A percentile compares a stretch with the other conserved stretches of the same genome.
phyloP scores from a whole-genome alignment of 2,797 vertebrate species.

The Clarias laeviceps region DNA sequence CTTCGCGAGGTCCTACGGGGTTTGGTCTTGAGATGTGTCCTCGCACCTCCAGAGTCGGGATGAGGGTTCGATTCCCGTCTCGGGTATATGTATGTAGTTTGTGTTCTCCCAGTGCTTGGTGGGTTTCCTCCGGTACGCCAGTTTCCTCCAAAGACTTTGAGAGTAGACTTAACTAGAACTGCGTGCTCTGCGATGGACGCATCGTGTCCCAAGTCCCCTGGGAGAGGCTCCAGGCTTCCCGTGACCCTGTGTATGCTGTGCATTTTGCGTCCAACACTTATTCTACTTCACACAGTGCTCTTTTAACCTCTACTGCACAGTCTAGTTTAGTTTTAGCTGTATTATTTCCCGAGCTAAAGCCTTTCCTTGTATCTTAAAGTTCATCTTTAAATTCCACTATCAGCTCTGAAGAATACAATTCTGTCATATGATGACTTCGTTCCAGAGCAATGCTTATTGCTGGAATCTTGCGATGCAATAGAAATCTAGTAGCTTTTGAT shows the following conservation, averaged over 20 bases:
- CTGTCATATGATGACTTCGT: background rate
- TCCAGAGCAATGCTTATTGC: constrained; percentile 2
- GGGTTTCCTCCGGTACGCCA: too few relatives aligned
- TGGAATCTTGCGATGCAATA: background rate
- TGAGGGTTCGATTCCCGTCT: too few relatives aligned
- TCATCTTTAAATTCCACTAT: background rate
- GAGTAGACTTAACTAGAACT: too few relatives aligned
- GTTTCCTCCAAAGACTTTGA: too few relatives aligned
- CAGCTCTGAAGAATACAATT: background rate
- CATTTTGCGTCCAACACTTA: background rate
- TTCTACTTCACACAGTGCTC: background rate
- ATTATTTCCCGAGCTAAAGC: background rate
- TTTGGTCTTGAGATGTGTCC: too few relatives aligned
- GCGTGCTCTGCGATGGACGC: too few relatives aligned
- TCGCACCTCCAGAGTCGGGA: too few relatives aligned
- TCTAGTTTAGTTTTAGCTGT: background rate
- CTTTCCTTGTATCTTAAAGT: background rate
- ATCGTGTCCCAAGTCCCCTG: too few relatives aligned
- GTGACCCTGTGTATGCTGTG: background rate
- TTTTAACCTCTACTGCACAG: background rate
- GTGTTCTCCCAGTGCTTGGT: too few relatives aligned
- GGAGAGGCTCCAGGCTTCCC: too few relatives aligned
- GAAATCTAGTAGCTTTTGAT: constrained; percentile 5
- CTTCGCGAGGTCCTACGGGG: too few relatives aligned
- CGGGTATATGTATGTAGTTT: too few relatives aligned